phyloP scores from a whole-genome alignment of 1,140 invertebrate genomes.

The Cyclina sinensis region DNA sequence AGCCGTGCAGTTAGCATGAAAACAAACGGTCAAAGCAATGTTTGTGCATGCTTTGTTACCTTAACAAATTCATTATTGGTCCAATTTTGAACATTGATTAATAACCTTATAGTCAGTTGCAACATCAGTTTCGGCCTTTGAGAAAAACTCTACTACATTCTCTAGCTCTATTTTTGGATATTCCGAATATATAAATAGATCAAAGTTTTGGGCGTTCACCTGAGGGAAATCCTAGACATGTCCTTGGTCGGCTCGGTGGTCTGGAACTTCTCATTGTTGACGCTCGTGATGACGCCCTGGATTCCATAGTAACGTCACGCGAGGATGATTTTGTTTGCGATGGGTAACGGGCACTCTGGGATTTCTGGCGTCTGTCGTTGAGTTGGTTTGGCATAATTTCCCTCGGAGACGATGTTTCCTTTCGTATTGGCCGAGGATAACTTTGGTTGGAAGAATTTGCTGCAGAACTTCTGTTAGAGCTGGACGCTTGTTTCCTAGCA shows the following conservation, averaged over 20 bases:
- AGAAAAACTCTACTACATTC: conserved; percentile 8
- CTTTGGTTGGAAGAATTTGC: background rate
- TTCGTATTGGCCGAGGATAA: background rate
- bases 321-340: background rate
- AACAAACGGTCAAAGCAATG: background rate
- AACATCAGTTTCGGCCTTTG: conserved; percentile 8
- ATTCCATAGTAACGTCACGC: background rate
- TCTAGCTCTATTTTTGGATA: background rate
- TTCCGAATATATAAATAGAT: conserved; percentile 22
- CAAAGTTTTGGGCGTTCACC: conserved; percentile 36
- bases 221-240: conserved; percentile 29
- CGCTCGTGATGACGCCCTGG: conserved; percentile 9
- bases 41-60: background rate
- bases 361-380: conserved; percentile 1
- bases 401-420: background rate
- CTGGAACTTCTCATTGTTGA: conserved; percentile 11
- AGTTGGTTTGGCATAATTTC: background rate
- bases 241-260: conserved; percentile 46
- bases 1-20: conserved; percentile 13
- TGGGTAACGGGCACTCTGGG: conserved; percentile 47
- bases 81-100: background rate
- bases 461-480: background rate
- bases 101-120: background rate
- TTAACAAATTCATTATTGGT: background rate
- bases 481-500: background rate